Base-by-base conservation (phyloP, 1,140 invertebrate genomes). In the Solenopsis invicta region DNA sequence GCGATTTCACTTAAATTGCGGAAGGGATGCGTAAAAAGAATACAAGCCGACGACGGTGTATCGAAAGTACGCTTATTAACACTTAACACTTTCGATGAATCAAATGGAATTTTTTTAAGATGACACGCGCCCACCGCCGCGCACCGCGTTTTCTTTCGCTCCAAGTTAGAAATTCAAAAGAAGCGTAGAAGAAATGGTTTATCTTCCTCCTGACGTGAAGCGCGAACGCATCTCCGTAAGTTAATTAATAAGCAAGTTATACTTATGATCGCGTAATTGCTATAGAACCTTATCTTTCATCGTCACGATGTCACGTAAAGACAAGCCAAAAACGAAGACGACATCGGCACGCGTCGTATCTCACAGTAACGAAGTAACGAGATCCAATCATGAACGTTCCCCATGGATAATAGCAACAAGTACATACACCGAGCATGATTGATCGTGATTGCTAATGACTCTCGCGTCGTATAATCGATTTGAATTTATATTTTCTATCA, bases 1-100 rank as follows among this genome's bases (percentile, higher is more conserved):
- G 69, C 54, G 80, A 84, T 84, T 84, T 84, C 80, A 84, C 80
- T 84, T 61, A 61, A 75, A 75, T 75, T 61, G 69, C 69, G 61
- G 50, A 61, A 59, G 24, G 54, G 13, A 74, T 74, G 12, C 37
- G 18, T 37, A 50, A 74, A 48, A 69, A 13, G 24, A 50, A 50
- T 24, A 34, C 41, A n/a, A 54, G n/a, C 12, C 66, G 29, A 78
- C 67, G 29, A 78, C 18, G 59, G 18, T 24, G n/a, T 52, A 67
- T 66, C 13, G 76, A 80, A 52, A 80, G 24, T n/a, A 21, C 45
- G 24, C 21, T 41, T 81, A 81, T 54, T 10, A 54, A 61, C 21
- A 62, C 75, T 54, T 10, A 54, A 61, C 21, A 62, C 75, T 77
- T 62, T 77, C 77, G 18, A 84, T 56, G 48, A 61, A 74, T 61